Evolutionary conservation across 2,113 vertebrate species (phyloP).

Genomic region (Ptychochromis oligacanthus): DNA sequence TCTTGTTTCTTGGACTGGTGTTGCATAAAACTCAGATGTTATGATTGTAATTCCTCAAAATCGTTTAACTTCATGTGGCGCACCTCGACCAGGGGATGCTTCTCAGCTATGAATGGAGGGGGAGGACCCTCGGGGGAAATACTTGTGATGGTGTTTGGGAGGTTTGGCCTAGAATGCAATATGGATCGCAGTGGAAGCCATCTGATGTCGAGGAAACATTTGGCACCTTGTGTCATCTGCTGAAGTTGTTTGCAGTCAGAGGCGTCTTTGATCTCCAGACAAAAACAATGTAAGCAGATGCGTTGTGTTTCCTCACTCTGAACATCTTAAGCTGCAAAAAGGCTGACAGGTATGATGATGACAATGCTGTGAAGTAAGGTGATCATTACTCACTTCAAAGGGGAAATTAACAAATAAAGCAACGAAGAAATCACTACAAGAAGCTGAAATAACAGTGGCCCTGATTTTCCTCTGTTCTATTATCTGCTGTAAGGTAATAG

Average conservation of each 20-base stretch:
- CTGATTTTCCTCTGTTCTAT: slow-evolving; percentile 39
- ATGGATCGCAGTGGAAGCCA: slow-evolving; percentile 48
- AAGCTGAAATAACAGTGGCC: slow-evolving; percentile 21
- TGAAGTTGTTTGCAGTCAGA: slow-evolving; percentile 61
- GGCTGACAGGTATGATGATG: slow-evolving; percentile 63
- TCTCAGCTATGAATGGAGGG: slow-evolving; percentile 57
- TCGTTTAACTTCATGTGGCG: slow-evolving; percentile 74
- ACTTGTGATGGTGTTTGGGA: slow-evolving; percentile 59
- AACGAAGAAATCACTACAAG: slow-evolving; percentile 46
- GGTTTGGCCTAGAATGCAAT: slow-evolving; percentile 65
- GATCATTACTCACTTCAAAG: slow-evolving; percentile 55
- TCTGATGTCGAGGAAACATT: slow-evolving; percentile 70
- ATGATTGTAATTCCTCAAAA: slow-evolving; percentile 78
- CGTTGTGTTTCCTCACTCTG: slow-evolving; percentile 48
- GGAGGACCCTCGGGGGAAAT: slow-evolving; percentile 67
- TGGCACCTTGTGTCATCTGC: slow-evolving; percentile 62
- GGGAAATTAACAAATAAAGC: slow-evolving; percentile 54
- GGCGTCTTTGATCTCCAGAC: slow-evolving; percentile 62
- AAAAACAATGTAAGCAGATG: slow-evolving; percentile 67
- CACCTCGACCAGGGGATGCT: slow-evolving; percentile 49
- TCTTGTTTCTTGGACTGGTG: slow-evolving; percentile 47
- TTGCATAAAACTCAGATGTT: slow-evolving; percentile 70
- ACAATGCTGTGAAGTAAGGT: slow-evolving; percentile 35
- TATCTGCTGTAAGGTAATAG: slow-evolving; percentile 51
- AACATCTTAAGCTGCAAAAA: slow-evolving; percentile 64